Conservation (phyloP, 2,888 invertebrate species). For the Ariolimax columbianus region DNA sequence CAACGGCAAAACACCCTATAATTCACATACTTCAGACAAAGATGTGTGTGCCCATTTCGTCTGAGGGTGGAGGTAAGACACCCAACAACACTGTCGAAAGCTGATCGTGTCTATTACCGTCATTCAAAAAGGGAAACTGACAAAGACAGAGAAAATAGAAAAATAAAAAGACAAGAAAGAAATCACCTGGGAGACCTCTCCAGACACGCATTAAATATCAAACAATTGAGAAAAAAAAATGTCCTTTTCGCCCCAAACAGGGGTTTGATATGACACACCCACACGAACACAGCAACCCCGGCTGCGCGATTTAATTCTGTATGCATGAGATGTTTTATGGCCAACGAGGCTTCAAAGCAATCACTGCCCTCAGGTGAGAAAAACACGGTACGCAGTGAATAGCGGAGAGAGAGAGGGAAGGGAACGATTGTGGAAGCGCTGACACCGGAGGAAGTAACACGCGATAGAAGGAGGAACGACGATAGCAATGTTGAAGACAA, state of each 20-base stretch:
- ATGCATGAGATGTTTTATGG: constrained; percentile 49
- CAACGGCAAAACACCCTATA: too few relatives aligned
- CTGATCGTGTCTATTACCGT: too few relatives aligned
- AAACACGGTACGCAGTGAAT: neutral
- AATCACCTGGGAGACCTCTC: neutral
- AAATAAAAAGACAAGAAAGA: neutral
- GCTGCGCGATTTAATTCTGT: constrained; percentile 43
- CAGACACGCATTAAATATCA: neutral
- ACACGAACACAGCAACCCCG: neutral
- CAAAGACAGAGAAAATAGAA: too few relatives aligned
- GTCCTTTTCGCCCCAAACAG: too few relatives aligned
- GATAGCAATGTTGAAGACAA: too few relatives aligned
- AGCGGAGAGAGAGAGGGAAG: constrained; percentile 14
- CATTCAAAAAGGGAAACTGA: too few relatives aligned
- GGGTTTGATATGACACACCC: neutral
- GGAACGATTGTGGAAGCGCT: constrained; percentile 13
- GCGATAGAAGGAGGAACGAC: too few relatives aligned
- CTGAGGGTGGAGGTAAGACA: too few relatives aligned
- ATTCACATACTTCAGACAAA: too few relatives aligned
- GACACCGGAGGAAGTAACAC: neutral
- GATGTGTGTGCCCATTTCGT: too few relatives aligned
- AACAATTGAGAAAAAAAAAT: too few relatives aligned
- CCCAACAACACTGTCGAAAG: too few relatives aligned
- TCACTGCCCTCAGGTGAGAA: constrained; percentile 17
- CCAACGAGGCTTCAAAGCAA: constrained; percentile 45